Percentiles rank a stretch among this genome's conserved stretches.
Evolutionary conservation across 2,888 invertebrate genomes (phyloP).

Genomic region (Margaritifera margaritifera): DNA sequence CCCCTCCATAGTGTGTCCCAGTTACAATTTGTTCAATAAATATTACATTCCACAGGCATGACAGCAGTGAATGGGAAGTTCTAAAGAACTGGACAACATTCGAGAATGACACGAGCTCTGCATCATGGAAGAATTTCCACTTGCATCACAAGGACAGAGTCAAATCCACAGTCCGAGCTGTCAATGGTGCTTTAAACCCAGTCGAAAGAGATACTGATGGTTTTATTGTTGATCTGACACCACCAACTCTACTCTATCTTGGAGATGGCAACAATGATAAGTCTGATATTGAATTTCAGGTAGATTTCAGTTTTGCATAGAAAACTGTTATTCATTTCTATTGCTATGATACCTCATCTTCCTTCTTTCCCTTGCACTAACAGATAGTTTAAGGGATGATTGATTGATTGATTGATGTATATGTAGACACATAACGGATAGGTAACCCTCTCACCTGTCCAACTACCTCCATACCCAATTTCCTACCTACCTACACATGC

Average conservation of each 20-base stretch:
- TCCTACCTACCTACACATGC: no score
- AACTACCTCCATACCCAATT: no score
- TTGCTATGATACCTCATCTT: no score
- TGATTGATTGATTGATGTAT: no score
- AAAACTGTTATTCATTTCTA: no score
- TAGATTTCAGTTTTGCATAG: conserved; percentile 5
- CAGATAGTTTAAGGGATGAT: no score
- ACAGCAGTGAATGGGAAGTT: conserved; percentile 20
- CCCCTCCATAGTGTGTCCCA: no score
- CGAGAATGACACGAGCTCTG: conserved; percentile 20
- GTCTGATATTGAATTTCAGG: conserved; percentile 47
- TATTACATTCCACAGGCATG: no score
- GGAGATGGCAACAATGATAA: conserved; percentile 39
- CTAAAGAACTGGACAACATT: conserved; percentile 38
- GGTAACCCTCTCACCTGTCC: no score
- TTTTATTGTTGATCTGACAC: conserved; percentile 55
- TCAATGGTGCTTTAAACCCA: conserved; percentile 51
- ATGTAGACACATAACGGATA: no score
- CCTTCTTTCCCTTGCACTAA: neutral
- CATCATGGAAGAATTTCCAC: conserved; percentile 53
- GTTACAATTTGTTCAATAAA: no score
- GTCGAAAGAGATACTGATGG: conserved; percentile 33
- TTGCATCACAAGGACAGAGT: conserved; percentile 51
- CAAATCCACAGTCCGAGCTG: conserved; percentile 39
- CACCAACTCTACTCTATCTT: conserved; percentile 39